Evolutionary conservation across 2,888 invertebrate species (phyloP).

Genomic region (Noctua comes): DNA sequence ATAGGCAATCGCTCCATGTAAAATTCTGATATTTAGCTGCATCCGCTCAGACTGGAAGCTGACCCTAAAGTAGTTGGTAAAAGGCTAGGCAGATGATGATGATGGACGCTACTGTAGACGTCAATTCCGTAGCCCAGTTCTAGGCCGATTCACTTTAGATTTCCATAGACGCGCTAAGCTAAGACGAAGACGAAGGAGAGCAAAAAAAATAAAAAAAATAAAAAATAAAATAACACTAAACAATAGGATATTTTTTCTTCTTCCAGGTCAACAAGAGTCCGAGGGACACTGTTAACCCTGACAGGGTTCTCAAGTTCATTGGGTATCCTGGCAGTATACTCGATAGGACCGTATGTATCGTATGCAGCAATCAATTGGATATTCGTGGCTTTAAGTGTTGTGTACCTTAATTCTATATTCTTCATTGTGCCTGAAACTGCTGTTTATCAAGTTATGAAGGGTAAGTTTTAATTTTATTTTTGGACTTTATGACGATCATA

Average conservation of each 20-base stretch:
- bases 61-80: no score
- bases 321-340: constrained; percentile 68
- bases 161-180: not conserved
- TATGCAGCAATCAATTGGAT: constrained; percentile 67
- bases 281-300: constrained; percentile 72
- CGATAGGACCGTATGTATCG: constrained; percentile 69
- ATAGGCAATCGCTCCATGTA: no score
- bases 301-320: constrained; percentile 68
- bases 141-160: not conserved
- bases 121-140: not conserved
- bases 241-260: not conserved
- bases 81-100: no score
- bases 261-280: constrained; percentile 74
- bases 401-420: constrained; percentile 59
- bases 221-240: no score
- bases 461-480: constrained; percentile 52
- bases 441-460: constrained; percentile 71
- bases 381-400: constrained; percentile 53
- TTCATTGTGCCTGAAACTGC: constrained; percentile 75
- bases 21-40: no score
- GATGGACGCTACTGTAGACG: no score
- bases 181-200: not conserved
- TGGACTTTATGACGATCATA: not conserved
- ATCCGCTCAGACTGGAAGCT: no score
- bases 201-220: no score